phyloP scores from a whole-genome alignment of 2,797 vertebrate genomes.

The Peromyscus attwateri region DNA sequence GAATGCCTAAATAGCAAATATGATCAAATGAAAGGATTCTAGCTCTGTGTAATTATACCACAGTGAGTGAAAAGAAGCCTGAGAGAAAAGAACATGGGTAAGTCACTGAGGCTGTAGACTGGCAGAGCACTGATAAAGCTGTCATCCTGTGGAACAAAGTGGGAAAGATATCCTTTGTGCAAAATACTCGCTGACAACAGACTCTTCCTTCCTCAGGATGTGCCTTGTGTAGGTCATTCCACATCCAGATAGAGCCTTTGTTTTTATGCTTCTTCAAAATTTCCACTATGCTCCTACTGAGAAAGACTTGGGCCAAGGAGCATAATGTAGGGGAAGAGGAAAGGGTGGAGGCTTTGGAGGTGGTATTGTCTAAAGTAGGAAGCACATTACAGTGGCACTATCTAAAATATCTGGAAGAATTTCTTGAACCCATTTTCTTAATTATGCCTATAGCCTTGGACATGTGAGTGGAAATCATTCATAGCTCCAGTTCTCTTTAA shows the following conservation, averaged over 20 bases:
- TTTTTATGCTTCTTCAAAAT: slow-evolving; percentile 16
- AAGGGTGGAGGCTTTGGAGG: not conserved
- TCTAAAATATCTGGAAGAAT: not conserved
- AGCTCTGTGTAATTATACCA: slow-evolving; percentile 40
- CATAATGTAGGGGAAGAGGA: not conserved
- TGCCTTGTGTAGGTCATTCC: not conserved
- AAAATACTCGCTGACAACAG: not conserved
- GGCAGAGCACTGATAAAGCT: slow-evolving; percentile 54
- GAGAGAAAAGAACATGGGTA: slow-evolving; percentile 49
- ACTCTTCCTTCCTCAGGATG: not conserved
- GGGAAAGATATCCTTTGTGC: slow-evolving; percentile 51
- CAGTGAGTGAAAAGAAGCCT: slow-evolving; percentile 36
- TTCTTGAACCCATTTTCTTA: not conserved
- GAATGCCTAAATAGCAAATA: slow-evolving; percentile 26
- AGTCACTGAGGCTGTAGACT: not conserved
- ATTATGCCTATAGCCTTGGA: not conserved
- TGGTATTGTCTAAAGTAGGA: not conserved
- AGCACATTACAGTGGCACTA: not conserved
- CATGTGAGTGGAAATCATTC: not conserved
- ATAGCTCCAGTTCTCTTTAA: not conserved
- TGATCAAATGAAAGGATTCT: slow-evolving; percentile 42
- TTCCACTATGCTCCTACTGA: not conserved
- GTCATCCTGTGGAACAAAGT: not conserved
- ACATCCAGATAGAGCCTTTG: not conserved
- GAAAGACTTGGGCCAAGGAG: not conserved